A percentile compares a stretch with the other conserved stretches of the same genome.
Conservation (phyloP, 2,888 invertebrate genomes). For the Stenchaetothrips biformis region DNA sequence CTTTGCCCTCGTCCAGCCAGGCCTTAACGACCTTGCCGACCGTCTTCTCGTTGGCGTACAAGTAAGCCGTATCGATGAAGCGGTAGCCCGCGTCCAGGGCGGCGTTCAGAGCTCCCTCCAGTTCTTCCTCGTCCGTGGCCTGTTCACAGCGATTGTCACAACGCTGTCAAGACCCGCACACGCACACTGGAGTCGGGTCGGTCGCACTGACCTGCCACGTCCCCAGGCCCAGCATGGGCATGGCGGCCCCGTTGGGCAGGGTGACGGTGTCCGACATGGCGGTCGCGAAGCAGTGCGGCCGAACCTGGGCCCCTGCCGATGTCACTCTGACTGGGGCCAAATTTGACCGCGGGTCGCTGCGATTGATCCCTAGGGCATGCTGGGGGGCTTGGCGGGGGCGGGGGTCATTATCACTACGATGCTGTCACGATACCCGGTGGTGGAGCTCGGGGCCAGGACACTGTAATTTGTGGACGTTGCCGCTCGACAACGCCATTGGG, state of each 20-base stretch:
- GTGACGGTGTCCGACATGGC: constrained; percentile 2
- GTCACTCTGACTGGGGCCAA: not conserved
- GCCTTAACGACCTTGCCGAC: constrained; percentile 63
- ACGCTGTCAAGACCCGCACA: not conserved
- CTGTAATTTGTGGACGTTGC: too few relatives aligned
- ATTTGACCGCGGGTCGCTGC: not conserved
- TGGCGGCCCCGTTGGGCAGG: constrained; percentile 51
- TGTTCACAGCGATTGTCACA: not conserved
- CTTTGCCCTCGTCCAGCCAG: constrained; percentile 55
- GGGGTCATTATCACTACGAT: not conserved
- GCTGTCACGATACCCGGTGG: not conserved
- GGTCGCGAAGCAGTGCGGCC: not conserved
- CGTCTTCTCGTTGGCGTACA: constrained; percentile 70
- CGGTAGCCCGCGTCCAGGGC: constrained; percentile 67
- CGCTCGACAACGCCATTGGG: too few relatives aligned
- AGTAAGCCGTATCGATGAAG: constrained; percentile 72
- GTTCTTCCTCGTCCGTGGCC: not conserved
- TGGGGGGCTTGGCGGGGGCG: not conserved
- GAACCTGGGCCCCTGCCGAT: not conserved
- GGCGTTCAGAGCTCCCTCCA: constrained; percentile 56
- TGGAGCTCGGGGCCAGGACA: not conserved
- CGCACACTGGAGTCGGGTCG: not conserved
- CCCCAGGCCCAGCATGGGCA: constrained; percentile 71
- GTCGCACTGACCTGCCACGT: constrained; percentile 72
- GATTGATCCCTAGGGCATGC: not conserved